phyloP scores from a whole-genome alignment of 2,888 invertebrate genomes.

The Pheosia gnoma region DNA sequence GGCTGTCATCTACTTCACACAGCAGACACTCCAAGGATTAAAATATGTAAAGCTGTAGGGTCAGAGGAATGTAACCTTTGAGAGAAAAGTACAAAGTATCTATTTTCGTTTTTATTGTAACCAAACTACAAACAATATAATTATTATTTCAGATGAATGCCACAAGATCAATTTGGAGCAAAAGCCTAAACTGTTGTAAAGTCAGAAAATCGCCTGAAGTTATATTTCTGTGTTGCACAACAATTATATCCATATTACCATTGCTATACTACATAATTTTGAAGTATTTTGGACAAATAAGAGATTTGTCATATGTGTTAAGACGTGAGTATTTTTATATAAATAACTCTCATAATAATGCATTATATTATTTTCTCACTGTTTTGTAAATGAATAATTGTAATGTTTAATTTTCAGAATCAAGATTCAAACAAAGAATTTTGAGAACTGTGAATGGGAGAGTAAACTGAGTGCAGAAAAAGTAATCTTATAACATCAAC shows the following conservation, averaged over 20 bases:
- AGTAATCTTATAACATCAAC: constrained; percentile 30
- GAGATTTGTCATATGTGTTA: constrained; percentile 73
- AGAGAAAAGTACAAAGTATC: too few relatives aligned
- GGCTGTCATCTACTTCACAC: too few relatives aligned
- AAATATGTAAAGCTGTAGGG: too few relatives aligned
- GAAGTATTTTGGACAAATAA: constrained; percentile 77
- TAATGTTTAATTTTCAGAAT: constrained; percentile 62
- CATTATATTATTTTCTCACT: too few relatives aligned
- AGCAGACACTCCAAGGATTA: too few relatives aligned
- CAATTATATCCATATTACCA: constrained; percentile 79
- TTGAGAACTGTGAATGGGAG: constrained; percentile 59
- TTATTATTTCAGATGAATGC: constrained; percentile 84
- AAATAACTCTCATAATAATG: background rate
- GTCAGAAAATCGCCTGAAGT: constrained; percentile 82
- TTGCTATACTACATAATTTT: constrained; percentile 83
- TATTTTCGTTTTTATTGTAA: background rate
- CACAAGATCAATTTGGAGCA: constrained; percentile 86
- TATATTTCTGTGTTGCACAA: constrained; percentile 81
- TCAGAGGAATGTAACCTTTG: too few relatives aligned
- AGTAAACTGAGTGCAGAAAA: constrained; percentile 47
- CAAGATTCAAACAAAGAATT: constrained; percentile 74
- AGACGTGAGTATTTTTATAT: constrained; percentile 62
- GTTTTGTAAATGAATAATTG: too few relatives aligned
- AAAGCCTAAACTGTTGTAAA: constrained; percentile 82
- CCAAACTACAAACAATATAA: background rate